Base-by-base conservation (phyloP, 2,797 vertebrate species). In the Falco columbarius region DNA sequence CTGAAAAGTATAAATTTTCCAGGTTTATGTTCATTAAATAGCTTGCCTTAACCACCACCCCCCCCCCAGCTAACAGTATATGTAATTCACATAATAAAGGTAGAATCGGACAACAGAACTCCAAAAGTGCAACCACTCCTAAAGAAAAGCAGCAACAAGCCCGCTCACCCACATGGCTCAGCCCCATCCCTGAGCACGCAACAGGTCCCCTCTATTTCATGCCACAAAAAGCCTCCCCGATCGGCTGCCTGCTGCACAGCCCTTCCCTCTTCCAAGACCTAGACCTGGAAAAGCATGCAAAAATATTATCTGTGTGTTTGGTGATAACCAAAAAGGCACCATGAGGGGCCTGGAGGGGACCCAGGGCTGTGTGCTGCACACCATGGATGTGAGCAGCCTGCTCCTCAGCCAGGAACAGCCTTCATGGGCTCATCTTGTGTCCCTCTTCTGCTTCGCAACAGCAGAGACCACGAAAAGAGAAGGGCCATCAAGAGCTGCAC, bases 81-180 rank as follows among this genome's bases (percentile, higher is more conserved):
- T 42, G 4, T 29, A 55, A 55, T 44, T 81, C 32, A 36, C 36
- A 36, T 16, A 44, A 21, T 55, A 74, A 73, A 67, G 30, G 10
- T 14, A 42, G 42, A 74, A 68, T 15, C 0, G 2, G 17, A 30
- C 20, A 27, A 36, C 36, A n/a, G 36, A 47, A 29, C 49, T 56
- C 20, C 5, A n/a, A 51, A 44, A 46, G 6, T 22, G 8, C 32
- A 75, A 30, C 36, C 10, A 30, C 24, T 20, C 17, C n/a, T 46
- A 20, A 51, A 63, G 49, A 58, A 63, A 75, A 63, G 29, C 0
- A 0, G n/a, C 36, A 68, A 58, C 16, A 63, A 81, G 14, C 36
- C 29, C 0, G 0, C 6, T 27, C 63, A 52, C 29, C 12, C 6
- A 19, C 1, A 1, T 3, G 7, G 21, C 12, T 63, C 44, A 30